A percentile compares a stretch with the other conserved stretches of the same genome.
phyloP scores from a whole-genome alignment of 2,797 vertebrate genomes.

The Enteromius treurensis region DNA sequence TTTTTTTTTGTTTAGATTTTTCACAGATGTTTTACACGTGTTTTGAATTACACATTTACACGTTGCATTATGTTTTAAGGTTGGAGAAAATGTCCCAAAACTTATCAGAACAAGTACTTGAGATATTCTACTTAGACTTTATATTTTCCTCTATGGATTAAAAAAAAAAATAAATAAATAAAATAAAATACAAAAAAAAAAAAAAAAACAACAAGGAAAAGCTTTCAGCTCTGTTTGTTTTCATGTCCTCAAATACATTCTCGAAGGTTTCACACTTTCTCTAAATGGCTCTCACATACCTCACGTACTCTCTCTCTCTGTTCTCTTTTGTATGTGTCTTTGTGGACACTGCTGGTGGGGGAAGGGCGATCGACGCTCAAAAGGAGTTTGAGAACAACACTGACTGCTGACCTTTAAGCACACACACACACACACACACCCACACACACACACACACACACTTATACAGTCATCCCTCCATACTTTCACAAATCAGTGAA shows the following conservation, averaged over 20 bases:
- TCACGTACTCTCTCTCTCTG: constrained; percentile 20
- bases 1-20: neutral
- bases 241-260: neutral
- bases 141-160: neutral
- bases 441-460: constrained; percentile 36
- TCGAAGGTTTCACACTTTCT: constrained; percentile 4
- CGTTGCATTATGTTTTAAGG: neutral
- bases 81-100: no score
- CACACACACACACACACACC: constrained; percentile 16
- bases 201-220: neutral
- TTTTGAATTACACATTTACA: neutral
- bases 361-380: constrained; percentile 24
- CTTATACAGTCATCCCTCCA: constrained; percentile 19
- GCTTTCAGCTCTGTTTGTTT: neutral
- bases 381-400: constrained; percentile 50
- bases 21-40: neutral
- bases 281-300: neutral
- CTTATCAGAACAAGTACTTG: no score
- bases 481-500: neutral
- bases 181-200: no score
- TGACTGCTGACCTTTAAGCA: constrained; percentile 40
- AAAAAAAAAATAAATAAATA: no score
- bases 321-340: constrained; percentile 31
- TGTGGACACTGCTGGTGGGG: constrained; percentile 51
- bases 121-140: neutral